phyloP scores from a whole-genome alignment of 2,113 vertebrate genomes.

The Hirundichthys speculiger region DNA sequence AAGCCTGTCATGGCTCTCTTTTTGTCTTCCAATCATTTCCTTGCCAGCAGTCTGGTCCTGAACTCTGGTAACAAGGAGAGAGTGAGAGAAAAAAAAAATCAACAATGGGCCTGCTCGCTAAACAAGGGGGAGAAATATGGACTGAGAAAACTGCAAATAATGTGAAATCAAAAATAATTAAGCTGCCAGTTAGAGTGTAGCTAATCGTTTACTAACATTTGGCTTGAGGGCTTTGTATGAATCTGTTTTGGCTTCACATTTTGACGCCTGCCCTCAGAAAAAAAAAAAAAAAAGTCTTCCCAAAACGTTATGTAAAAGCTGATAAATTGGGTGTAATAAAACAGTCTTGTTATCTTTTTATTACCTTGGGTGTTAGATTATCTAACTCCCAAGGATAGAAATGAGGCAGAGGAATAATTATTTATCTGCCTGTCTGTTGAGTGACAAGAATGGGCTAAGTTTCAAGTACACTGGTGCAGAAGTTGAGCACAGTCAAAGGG shows the following conservation, averaged over 20 bases:
- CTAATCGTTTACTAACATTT: slow-evolving; percentile 60
- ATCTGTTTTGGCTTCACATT: slow-evolving; percentile 36
- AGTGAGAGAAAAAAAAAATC: slow-evolving; percentile 46
- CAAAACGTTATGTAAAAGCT: slow-evolving; percentile 28
- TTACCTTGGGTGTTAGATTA: slow-evolving; percentile 11
- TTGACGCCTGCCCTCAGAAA: slow-evolving; percentile 24
- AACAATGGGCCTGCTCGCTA: slow-evolving; percentile 56
- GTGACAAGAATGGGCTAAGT: no score
- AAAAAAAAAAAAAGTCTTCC: slow-evolving; percentile 3
- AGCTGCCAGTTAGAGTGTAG: slow-evolving; percentile 49
- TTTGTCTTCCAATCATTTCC: slow-evolving; percentile 45
- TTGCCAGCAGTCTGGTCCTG: slow-evolving; percentile 50
- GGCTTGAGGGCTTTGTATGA: slow-evolving; percentile 33
- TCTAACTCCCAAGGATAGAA: neutral
- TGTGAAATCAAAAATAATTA: slow-evolving; percentile 57
- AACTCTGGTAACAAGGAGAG: slow-evolving; percentile 49
- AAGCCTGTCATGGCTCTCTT: slow-evolving; percentile 47
- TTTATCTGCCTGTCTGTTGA: slow-evolving; percentile 6
- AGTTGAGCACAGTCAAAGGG: neutral
- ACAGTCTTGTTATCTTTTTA: slow-evolving; percentile 1
- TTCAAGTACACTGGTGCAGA: no score
- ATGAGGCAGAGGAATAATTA: slow-evolving; percentile 1
- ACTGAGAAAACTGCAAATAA: slow-evolving; percentile 51
- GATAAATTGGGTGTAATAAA: slow-evolving; percentile 19
- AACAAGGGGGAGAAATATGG: slow-evolving; percentile 43